phyloP scores from a whole-genome alignment of 2,113 vertebrate species.

The Uria lomvia region DNA sequence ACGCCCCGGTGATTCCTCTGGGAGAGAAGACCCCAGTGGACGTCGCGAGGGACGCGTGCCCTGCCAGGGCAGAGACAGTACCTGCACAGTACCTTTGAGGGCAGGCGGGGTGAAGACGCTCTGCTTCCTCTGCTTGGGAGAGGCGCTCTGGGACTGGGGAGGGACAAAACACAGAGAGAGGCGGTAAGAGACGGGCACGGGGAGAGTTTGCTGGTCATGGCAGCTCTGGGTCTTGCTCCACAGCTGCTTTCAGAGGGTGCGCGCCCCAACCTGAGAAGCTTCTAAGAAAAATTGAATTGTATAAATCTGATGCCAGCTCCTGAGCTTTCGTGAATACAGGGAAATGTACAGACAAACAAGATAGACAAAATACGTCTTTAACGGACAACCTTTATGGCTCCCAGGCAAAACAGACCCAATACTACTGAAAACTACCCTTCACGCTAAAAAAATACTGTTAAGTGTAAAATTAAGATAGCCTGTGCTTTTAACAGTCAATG shows the following conservation, averaged over 20 bases:
- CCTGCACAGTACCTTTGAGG: slow-evolving; percentile 86
- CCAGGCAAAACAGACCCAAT: not conserved
- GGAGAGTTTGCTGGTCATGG: rapidly evolving
- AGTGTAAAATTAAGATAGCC: not conserved
- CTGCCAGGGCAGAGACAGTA: not conserved
- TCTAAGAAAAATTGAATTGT: rapidly evolving
- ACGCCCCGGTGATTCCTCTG: rapidly evolving
- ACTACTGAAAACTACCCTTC: not conserved
- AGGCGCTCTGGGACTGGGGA: slow-evolving; percentile 72
- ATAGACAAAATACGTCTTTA: not conserved
- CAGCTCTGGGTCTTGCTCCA: not conserved
- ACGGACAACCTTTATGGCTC: not conserved
- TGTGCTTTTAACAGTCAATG: not conserved
- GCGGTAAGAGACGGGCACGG: rapidly evolving
- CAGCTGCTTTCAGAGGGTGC: not conserved
- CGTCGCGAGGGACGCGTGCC: not conserved
- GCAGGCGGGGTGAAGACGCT: slow-evolving; percentile 83
- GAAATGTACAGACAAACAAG: not conserved
- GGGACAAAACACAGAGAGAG: not conserved
- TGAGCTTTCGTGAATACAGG: rapidly evolving
- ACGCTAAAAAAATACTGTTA: not conserved
- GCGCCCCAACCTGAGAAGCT: not conserved
- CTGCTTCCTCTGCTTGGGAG: slow-evolving; percentile 88
- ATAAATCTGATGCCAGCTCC: not conserved
- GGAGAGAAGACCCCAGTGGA: not conserved